phyloP scores from a whole-genome alignment of 2,797 vertebrate genomes.

The Microchirus variegatus region DNA sequence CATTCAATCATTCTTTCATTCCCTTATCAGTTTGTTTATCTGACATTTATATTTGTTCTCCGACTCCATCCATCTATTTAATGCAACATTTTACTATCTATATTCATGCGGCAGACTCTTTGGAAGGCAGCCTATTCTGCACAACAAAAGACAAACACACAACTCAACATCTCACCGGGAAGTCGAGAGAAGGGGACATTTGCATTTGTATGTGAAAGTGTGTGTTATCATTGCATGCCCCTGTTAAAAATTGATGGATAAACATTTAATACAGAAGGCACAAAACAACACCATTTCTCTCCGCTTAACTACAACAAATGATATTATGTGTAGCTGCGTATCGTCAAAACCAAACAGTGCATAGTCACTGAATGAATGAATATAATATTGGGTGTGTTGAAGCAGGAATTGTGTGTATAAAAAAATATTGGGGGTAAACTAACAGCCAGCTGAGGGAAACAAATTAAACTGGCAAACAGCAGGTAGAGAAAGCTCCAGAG shows the following conservation, averaged over 20 bases:
- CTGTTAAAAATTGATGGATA: constrained; percentile 22
- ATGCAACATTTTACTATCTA: constrained; percentile 66
- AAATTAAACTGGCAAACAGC: constrained; percentile 63
- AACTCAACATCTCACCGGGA: constrained; percentile 32
- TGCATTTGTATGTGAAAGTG: constrained; percentile 21
- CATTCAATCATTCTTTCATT: constrained; percentile 57
- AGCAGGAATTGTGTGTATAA: constrained; percentile 19
- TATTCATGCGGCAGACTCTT: constrained; percentile 49
- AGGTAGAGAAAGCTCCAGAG: constrained; percentile 52
- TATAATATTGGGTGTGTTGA: constrained; percentile 49
- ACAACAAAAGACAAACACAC: constrained; percentile 47
- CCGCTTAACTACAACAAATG: constrained; percentile 45
- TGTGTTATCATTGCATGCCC: constrained; percentile 15
- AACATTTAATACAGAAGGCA: constrained; percentile 48
- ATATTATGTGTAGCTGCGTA: constrained; percentile 32
- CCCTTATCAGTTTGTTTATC: constrained; percentile 59
- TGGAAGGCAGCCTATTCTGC: constrained; percentile 56
- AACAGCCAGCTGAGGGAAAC: constrained; percentile 52
- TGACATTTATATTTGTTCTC: constrained; percentile 67
- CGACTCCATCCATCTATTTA: constrained; percentile 63
- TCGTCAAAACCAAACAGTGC: constrained; percentile 46
- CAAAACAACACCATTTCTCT: constrained; percentile 32
- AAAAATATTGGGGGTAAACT: constrained; percentile 35
- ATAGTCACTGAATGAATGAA: constrained; percentile 46
- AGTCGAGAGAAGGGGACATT: constrained; percentile 18